Evolutionary conservation across 2,113 vertebrate genomes (phyloP).

Genomic region (Ameiurus melas): DNA sequence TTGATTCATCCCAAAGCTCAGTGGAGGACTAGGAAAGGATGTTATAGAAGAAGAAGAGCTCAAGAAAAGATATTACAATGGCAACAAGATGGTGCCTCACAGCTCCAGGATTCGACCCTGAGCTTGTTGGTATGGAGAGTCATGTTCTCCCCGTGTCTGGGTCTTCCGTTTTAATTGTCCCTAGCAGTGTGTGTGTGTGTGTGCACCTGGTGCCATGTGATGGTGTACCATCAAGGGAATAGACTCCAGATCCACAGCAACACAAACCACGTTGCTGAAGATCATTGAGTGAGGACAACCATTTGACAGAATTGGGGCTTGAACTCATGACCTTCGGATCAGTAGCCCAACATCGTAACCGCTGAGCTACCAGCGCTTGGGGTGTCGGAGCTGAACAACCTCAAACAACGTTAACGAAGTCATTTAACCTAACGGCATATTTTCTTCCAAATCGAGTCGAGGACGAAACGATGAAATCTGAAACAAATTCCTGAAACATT

Average conservation of each 20-base stretch:
- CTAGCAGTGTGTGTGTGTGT: neutral
- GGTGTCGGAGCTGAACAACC: too few relatives aligned
- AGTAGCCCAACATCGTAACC: too few relatives aligned
- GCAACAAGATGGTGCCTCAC: neutral
- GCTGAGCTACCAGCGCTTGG: too few relatives aligned
- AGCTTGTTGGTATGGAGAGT: neutral
- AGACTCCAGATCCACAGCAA: too few relatives aligned
- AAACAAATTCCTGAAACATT: too few relatives aligned
- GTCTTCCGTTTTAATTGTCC: neutral
- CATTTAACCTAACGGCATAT: too few relatives aligned
- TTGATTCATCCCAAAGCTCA: slow-evolving; percentile 32
- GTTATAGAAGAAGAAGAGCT: neutral
- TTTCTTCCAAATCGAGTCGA: too few relatives aligned
- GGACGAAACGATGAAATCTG: too few relatives aligned
- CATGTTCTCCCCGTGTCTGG: neutral
- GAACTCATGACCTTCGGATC: too few relatives aligned
- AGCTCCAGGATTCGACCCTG: neutral
- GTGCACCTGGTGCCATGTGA: too few relatives aligned
- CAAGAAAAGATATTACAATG: neutral
- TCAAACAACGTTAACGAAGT: too few relatives aligned
- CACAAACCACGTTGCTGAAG: neutral
- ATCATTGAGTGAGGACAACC: neutral
- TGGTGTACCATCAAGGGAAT: too few relatives aligned
- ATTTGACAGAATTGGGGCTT: neutral
- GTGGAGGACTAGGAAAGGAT: neutral